Percentiles rank a stretch among this genome's conserved stretches.
These are phyloP conservation scores for Oryctolagus cuniculus DNA, from an alignment of 2,113 vertebrate species.

Conservation along the genomic window DNA sequence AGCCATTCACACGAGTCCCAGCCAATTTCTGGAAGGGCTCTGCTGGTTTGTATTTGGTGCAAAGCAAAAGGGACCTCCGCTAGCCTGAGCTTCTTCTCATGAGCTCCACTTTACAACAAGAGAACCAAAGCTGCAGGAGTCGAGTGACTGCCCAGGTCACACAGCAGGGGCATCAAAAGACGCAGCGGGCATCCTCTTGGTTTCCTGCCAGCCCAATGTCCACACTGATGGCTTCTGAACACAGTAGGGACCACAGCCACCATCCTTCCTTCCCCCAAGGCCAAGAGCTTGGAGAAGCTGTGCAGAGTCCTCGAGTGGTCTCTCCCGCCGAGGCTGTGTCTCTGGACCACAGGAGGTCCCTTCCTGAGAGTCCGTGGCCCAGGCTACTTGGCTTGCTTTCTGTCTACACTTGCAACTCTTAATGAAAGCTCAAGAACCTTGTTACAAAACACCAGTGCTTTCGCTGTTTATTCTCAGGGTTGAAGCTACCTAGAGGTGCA, in stretches of 20 bases:
- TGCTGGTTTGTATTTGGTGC: not conserved
- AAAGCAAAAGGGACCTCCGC: not conserved
- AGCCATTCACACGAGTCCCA: not conserved
- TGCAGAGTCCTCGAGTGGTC: not conserved
- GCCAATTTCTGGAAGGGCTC: accelerated
- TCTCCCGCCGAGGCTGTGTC: not conserved
- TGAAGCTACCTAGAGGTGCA: not conserved
- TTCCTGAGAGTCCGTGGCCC: not conserved
- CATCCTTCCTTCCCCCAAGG: not conserved
- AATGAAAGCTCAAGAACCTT: not conserved
- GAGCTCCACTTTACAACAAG: not conserved
- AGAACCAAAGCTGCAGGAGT: not conserved
- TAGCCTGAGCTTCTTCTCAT: not conserved
- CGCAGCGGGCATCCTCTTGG: not conserved
- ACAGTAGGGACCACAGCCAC: too few species aligned
- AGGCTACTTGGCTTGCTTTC: not conserved
- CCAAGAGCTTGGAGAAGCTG: not conserved
- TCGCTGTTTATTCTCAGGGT: not conserved
- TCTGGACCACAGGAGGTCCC: not conserved
- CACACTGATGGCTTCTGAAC: not conserved
- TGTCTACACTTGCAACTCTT: not conserved
- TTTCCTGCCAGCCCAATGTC: not conserved
- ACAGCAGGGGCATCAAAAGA: too few species aligned
- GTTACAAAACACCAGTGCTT: not conserved
- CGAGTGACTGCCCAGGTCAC: not conserved